Evolutionary conservation across 2,888 invertebrate genomes (phyloP), one percentile per base, ranked within the genome.

Genomic region (Nemapogon koenigi): DNA sequence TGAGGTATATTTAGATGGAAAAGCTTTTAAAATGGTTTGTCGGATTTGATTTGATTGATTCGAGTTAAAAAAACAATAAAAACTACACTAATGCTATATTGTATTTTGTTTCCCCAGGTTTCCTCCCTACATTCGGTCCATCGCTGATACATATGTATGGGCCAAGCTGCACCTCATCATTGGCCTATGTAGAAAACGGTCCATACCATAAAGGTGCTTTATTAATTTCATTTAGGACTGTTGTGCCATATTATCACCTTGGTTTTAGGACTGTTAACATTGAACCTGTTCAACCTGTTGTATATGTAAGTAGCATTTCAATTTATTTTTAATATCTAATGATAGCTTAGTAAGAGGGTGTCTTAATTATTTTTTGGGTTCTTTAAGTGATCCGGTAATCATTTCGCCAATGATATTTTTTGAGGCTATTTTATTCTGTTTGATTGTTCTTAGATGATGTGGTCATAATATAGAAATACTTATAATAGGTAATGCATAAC

Each of bases 101-200:
- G n/a, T n/a, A n/a, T n/a, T n/a, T n/a, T n/a, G n/a, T n/a, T n/a
- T n/a, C 47, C 46, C n/a, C 48, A 86, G 88, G 82, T 58, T 91
- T 85, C 52, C 71, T 90, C 16, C 94, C 94, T 0, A 88, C 89
- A 0, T 89, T 90, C 61, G 94, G 94, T 0, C 94, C 94, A 1
- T 85, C 88, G 1, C 88, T 87, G 52, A 57, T 94, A 2, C 87
- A 92, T 54, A 82, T 94, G 55, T 94, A 94, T 51, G 84, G 85
- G 10, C 57, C 80, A 1, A 40, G 53, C 1, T 42, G 46, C 6
- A 37, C 46, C 2, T 44, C 48, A 3, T 13, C 50, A 3, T 49
- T 48, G 0, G 28, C 44, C 0, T 42, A 46, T 2, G 46, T 42
- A 2, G 61, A 63, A 29, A 81, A 84, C 40, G 81, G 84, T 0